phyloP scores from a whole-genome alignment of 2,797 vertebrate genomes.

The Pelochelys cantorii region DNA sequence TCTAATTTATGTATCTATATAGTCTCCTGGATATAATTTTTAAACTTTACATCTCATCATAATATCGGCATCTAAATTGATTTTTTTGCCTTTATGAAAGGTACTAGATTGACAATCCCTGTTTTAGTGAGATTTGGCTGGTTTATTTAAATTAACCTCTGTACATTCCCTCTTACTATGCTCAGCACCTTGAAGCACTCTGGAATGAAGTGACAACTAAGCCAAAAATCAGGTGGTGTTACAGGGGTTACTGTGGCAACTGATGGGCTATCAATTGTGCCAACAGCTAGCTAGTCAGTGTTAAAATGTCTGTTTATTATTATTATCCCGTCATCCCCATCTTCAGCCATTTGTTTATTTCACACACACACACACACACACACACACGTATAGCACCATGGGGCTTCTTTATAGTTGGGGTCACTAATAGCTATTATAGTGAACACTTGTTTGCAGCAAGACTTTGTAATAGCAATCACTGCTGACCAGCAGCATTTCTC shows the following conservation, averaged over 20 bases:
- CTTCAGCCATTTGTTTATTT: not conserved
- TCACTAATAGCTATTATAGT: not conserved
- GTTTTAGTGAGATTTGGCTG: not conserved
- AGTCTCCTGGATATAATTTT: not conserved
- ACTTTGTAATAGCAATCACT: too few relatives aligned
- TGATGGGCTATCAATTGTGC: not conserved
- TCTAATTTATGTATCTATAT: not conserved
- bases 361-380: not conserved
- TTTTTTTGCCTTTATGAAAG: not conserved
- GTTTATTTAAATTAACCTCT: not conserved
- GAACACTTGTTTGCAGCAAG: too few relatives aligned
- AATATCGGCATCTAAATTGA: accelerated
- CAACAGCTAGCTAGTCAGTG: not conserved
- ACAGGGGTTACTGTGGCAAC: not conserved
- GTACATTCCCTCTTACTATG: not conserved
- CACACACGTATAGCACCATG: too few relatives aligned
- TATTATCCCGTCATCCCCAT: not conserved
- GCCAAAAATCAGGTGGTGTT: not conserved
- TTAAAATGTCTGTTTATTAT: not conserved
- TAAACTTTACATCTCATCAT: accelerated
- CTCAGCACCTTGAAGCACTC: not conserved
- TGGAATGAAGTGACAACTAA: not conserved
- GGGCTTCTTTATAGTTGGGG: not conserved
- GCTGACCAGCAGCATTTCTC: too few relatives aligned
- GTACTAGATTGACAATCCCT: accelerated